phyloP scores from a whole-genome alignment of 1,140 invertebrate species.

The Cydia strobilella region DNA sequence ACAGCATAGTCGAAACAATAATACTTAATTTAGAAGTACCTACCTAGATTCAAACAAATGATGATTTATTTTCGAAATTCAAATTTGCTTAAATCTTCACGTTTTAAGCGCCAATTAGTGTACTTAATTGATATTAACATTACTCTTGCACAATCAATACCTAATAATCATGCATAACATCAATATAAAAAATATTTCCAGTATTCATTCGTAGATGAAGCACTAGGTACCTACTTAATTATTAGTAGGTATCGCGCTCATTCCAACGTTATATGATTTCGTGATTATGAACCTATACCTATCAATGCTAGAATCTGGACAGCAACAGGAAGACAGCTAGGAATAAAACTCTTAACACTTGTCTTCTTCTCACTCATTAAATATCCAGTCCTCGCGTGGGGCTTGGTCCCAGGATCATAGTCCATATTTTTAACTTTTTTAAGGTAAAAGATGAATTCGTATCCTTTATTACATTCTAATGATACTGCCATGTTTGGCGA shows the following conservation, averaged over 20 bases:
- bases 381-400: too few relatives aligned
- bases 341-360: too few relatives aligned
- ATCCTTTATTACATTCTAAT: background rate
- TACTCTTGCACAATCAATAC: background rate
- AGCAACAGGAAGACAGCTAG: too few relatives aligned
- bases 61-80: background rate
- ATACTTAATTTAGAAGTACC: too few relatives aligned
- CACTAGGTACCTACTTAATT: background rate
- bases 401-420: too few relatives aligned
- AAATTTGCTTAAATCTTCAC: background rate
- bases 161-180: background rate
- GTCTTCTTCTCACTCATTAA: too few relatives aligned
- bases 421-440: background rate
- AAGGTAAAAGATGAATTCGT: background rate
- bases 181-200: background rate
- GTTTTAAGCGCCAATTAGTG: background rate
- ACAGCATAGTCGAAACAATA: too few relatives aligned
- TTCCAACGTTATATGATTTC: background rate
- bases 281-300: too few relatives aligned
- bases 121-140: background rate
- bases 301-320: too few relatives aligned
- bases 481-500: slow-evolving; percentile 5
- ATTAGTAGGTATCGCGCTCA: too few relatives aligned
- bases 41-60: too few relatives aligned
- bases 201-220: background rate